These are phyloP conservation scores for Sturnira hondurensis DNA, from an alignment of 2,113 vertebrate species.

Conservation along the genomic window DNA sequence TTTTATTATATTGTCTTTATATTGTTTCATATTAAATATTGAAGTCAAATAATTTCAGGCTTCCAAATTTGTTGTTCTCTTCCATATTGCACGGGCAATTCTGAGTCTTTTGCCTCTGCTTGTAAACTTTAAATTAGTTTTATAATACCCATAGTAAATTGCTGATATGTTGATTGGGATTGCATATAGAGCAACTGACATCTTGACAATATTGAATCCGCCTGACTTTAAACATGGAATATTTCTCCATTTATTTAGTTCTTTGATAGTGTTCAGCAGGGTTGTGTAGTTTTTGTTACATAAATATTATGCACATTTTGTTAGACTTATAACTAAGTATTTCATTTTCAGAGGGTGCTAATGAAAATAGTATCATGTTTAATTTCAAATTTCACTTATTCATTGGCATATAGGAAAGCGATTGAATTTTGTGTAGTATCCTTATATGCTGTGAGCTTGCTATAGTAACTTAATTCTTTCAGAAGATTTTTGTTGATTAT, in stretches of 20 bases:
- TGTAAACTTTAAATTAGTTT: background rate
- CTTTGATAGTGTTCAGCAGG: background rate
- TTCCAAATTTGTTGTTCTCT: background rate
- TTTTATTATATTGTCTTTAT: background rate
- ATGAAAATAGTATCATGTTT: background rate
- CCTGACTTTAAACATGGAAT: background rate
- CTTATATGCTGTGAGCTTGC: background rate
- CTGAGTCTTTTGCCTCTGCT: background rate
- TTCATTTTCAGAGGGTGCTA: background rate
- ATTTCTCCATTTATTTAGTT: background rate
- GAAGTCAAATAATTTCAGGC: background rate
- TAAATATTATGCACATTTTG: background rate
- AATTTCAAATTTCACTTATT: background rate
- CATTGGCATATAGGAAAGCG: background rate
- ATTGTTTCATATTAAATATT: background rate
- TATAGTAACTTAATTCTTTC: background rate
- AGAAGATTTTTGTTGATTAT: background rate
- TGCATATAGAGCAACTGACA: background rate
- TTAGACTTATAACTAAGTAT: background rate
- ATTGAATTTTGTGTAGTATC: background rate
- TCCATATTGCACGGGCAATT: background rate
- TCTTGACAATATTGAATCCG: background rate
- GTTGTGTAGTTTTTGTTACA: background rate
- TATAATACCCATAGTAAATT: background rate
- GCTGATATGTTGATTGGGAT: background rate